Percentiles rank a stretch among this genome's conserved stretches.
Evolutionary conservation across 1,140 invertebrate species (phyloP).

Genomic region (Lasioglossum albipes): DNA sequence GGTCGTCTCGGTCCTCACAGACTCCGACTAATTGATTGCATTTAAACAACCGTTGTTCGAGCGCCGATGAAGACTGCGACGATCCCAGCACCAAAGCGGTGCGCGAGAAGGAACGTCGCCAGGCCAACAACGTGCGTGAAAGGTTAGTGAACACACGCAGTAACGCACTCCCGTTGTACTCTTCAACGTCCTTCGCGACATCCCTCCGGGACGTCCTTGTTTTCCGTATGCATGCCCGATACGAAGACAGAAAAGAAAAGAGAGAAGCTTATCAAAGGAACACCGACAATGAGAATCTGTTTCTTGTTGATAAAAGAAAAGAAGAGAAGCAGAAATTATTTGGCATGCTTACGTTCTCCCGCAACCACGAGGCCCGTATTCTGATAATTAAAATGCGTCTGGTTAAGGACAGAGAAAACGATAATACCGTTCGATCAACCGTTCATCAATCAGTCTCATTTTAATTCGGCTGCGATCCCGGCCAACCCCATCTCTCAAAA

Average conservation of each 20-base stretch:
- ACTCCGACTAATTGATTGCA: constrained; percentile 74
- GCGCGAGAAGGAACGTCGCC: constrained; percentile 96
- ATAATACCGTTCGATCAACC: constrained; percentile 43
- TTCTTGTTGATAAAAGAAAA: not conserved
- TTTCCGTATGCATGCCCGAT: constrained; percentile 45
- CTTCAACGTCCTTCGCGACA: not conserved
- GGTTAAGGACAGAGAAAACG: constrained; percentile 65
- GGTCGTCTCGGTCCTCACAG: not conserved
- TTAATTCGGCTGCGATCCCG: constrained; percentile 65
- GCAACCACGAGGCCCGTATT: constrained; percentile 68
- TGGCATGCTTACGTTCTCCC: constrained; percentile 42
- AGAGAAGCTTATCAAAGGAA: not conserved
- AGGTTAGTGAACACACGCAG: constrained; percentile 87
- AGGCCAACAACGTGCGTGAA: constrained; percentile 99
- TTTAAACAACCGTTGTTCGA: constrained; percentile 84
- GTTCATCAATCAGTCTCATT: constrained; percentile 70
- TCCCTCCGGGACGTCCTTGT: not conserved
- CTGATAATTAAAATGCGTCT: constrained; percentile 71
- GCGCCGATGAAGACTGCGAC: constrained; percentile 87
- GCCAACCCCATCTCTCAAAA: constrained; percentile 20
- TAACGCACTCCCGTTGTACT: constrained; percentile 72
- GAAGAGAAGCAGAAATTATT: not conserved
- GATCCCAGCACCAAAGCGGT: constrained; percentile 95
- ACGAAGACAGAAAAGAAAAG: not conserved
- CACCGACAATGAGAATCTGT: not conserved